phyloP scores from a whole-genome alignment of 1,140 invertebrate genomes.

The Holcopasites calliopsidis region DNA sequence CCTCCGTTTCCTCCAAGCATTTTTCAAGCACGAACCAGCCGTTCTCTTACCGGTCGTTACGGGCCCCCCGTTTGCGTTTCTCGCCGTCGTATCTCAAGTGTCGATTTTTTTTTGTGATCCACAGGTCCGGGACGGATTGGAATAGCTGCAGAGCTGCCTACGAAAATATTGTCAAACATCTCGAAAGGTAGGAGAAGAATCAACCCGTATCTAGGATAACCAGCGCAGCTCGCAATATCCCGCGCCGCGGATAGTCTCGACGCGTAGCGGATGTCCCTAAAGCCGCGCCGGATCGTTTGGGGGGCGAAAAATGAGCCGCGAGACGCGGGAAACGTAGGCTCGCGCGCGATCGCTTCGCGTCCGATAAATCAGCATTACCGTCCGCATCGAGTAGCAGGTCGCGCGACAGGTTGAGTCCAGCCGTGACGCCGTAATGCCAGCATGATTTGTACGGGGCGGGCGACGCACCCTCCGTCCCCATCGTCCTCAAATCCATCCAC shows the following conservation, averaged over 20 bases:
- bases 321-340: conserved; percentile 2
- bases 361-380: conserved; percentile 79
- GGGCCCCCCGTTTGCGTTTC: background rate
- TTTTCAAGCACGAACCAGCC: too few relatives aligned
- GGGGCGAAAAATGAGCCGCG: conserved; percentile 6
- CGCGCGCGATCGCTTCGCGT: conserved; percentile 51
- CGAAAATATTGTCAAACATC: conserved; percentile 95
- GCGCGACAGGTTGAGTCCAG: conserved; percentile 74
- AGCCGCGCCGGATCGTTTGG: too few relatives aligned
- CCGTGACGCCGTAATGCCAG: conserved; percentile 77
- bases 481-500: conserved; percentile 60
- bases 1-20: background rate
- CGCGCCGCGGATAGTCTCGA: background rate
- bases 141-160: conserved; percentile 95
- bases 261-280: background rate
- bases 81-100: conserved; percentile 32
- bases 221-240: background rate
- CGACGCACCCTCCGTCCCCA: conserved; percentile 57
- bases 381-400: conserved; percentile 73
- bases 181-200: conserved; percentile 88
- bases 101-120: conserved; percentile 76
- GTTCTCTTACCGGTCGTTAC: background rate
- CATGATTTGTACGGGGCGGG: conserved; percentile 78
- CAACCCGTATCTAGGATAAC: background rate
- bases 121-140: conserved; percentile 92